Base-by-base conservation (phyloP, 2,113 vertebrate genomes). In the Platysteira castanea region DNA sequence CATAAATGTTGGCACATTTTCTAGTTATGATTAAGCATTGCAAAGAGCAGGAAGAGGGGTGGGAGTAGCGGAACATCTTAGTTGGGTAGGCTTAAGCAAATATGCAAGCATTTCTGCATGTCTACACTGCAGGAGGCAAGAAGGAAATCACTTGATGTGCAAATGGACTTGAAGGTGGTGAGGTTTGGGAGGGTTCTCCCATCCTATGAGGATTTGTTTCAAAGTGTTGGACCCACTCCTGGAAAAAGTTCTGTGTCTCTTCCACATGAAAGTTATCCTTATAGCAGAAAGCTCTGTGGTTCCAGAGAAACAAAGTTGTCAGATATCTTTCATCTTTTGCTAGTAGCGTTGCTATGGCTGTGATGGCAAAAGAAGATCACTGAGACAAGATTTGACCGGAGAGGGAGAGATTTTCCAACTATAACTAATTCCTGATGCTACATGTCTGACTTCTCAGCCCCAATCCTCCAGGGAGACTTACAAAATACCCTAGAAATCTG, bases 221-320 rank as follows among this genome's bases (percentile, higher is more conserved):
- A 93, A 95, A 96, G 91, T 78, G n/a, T 91, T 93, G 95, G 95
- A 95, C 31, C 23, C 44, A 56, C 19, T 97, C 93, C 94, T 0
- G 20, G 96, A 96, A 95, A 97, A 96, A 59, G 56, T 92, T 94
- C 84, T 81, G 71, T 89, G 80, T 84, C 76, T 95, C 79, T 92
- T 90, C 80, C 83, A 93, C 93, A 87, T 95, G 83, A 93, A 96
- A 96, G 86, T 90, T 96, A 81, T 78, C 59, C 90, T 84, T 92
- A 92, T 56, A 75, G 83, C 59, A 96, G 83, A 92, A 93, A 89
- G 64, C 76, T 87, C 91, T 95, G 76, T 84, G 86, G 83, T 97
- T 95, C 90, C 93, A 87, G 60, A 73, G 93, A 83, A 95, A 97
- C 68, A 89, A 93, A 96, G 89, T 92, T 95, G 76, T 97, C 91